phyloP scores from a whole-genome alignment of 2,113 vertebrate species.

The Platysteira castanea region DNA sequence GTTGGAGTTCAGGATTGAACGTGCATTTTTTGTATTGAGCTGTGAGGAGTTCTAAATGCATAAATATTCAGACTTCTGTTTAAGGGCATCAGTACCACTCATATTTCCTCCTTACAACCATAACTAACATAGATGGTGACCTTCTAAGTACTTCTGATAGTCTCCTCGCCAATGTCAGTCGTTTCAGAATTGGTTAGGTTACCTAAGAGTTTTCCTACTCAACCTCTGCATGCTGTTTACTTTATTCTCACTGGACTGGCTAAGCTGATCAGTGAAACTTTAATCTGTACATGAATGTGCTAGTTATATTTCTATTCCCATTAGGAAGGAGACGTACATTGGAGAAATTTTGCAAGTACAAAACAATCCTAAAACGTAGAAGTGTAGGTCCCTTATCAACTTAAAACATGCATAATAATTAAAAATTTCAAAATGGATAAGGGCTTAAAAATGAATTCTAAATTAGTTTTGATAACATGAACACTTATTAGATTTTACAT shows the following conservation, averaged over 20 bases:
- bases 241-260: background rate
- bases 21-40: fast-evolving
- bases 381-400: background rate
- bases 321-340: background rate
- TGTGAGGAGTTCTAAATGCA: background rate
- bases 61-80: background rate
- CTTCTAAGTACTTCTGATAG: background rate
- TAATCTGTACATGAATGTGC: background rate
- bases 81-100: background rate
- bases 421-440: background rate
- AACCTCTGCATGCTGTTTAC: background rate
- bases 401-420: background rate
- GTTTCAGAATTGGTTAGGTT: background rate
- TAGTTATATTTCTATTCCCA: background rate
- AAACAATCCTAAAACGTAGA: background rate
- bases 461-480: background rate
- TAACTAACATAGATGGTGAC: fast-evolving
- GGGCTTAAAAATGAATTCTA: background rate
- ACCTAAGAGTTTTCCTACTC: background rate
- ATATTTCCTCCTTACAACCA: background rate
- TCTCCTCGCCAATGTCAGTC: background rate
- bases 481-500: background rate
- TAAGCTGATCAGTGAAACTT: background rate
- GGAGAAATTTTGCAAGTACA: background rate
- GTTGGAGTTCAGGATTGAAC: fast-evolving